These are phyloP conservation scores for Apamea crenata DNA, from an alignment of 2,888 invertebrate species.

Conservation along the genomic window DNA sequence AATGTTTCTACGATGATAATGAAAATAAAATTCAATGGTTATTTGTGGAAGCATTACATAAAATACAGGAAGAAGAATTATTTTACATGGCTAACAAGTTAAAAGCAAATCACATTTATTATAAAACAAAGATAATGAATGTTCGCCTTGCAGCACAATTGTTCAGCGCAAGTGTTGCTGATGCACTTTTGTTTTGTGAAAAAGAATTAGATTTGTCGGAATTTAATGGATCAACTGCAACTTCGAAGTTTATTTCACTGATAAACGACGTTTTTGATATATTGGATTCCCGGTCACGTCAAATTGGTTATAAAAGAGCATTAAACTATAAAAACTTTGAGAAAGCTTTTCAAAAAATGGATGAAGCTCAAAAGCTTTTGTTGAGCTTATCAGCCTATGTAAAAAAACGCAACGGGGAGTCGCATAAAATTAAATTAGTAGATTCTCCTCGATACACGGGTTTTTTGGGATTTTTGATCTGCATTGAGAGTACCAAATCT, in stretches of 20 bases:
- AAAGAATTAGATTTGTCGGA: slow-evolving; percentile 1
- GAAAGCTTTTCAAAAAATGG: neutral
- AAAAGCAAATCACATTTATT: neutral
- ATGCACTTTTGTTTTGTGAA: neutral
- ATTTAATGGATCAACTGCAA: slow-evolving; percentile 5
- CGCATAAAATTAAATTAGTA: neutral
- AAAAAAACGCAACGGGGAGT: neutral
- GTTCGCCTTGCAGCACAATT: slow-evolving; percentile 5
- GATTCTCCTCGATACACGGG: slow-evolving; percentile 5
- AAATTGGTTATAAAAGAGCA: slow-evolving; percentile 1
- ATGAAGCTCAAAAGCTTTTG: neutral
- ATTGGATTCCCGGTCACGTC: slow-evolving; percentile 1
- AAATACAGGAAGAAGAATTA: slow-evolving; percentile 7
- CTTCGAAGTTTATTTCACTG: slow-evolving; percentile 6
- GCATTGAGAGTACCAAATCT: neutral
- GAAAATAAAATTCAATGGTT: slow-evolving; percentile 12
- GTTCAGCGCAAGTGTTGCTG: slow-evolving; percentile 11
- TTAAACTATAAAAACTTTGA: slow-evolving; percentile 6
- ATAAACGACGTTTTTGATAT: slow-evolving; percentile 11
- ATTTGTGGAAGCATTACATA: slow-evolving; percentile 7
- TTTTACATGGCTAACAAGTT: slow-evolving; percentile 8
- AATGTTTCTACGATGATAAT: neutral
- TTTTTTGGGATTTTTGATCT: slow-evolving; percentile 2
- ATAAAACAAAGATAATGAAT: slow-evolving; percentile 7
- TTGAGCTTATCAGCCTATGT: neutral